Percentiles rank a stretch among this genome's conserved stretches.
Conservation (phyloP, 2,113 vertebrate species). For the Colistium nudipinnis region DNA sequence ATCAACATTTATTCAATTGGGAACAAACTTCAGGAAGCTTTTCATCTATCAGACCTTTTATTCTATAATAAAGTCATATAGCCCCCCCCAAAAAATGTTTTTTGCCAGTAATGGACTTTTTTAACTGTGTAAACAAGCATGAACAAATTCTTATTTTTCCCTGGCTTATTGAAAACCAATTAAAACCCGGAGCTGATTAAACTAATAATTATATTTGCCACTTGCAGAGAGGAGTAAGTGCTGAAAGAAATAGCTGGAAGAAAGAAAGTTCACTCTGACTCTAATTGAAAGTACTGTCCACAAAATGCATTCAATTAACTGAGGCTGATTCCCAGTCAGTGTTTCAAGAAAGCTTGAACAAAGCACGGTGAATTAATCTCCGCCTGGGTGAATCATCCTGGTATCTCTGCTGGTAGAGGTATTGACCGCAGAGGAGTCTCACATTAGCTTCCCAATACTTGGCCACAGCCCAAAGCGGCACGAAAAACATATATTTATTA, state of each 20-base stretch:
- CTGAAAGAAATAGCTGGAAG: background rate
- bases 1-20: background rate
- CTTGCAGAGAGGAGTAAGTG: background rate
- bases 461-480: background rate
- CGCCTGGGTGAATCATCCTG: constrained; percentile 3
- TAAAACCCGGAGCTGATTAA: background rate
- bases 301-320: constrained; percentile 9
- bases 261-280: background rate
- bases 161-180: background rate
- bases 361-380: background rate
- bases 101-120: background rate
- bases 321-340: constrained; percentile 7
- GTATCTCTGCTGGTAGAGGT: background rate
- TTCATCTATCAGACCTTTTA: no score
- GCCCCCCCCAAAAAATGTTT: no score
- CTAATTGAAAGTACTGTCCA: constrained; percentile 3
- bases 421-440: background rate
- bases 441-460: background rate
- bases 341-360: constrained; percentile 18
- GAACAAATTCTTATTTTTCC: background rate
- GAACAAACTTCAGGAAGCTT: background rate
- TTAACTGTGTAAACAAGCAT: background rate
- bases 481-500: background rate
- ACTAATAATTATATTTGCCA: background rate
- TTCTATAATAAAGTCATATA: no score